phyloP scores from a whole-genome alignment of 2,113 vertebrate genomes.

The Platanista minor region DNA sequence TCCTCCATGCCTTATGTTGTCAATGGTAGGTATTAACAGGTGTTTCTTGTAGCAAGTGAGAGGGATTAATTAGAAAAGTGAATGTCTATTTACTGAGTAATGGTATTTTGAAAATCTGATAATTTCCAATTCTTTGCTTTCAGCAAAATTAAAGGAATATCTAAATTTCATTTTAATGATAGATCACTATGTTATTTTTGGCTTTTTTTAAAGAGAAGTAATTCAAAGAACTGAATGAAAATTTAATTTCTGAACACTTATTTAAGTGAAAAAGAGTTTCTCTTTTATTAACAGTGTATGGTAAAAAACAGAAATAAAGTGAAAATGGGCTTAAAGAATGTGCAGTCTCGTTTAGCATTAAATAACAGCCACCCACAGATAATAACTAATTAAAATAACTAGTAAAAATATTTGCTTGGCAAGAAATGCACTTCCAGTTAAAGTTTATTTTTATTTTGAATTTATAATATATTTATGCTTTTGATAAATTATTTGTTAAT shows the following conservation, averaged over 20 bases:
- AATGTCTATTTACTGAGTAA: background rate
- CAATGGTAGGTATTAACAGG: accelerated
- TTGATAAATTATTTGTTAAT: background rate
- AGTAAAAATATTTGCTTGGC: background rate
- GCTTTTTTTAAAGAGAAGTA: background rate
- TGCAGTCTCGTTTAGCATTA: background rate
- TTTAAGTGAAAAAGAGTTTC: background rate
- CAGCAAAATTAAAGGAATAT: background rate
- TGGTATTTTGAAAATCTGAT: background rate
- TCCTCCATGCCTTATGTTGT: no score
- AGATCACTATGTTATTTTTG: background rate
- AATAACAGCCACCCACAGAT: background rate
- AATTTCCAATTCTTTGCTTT: background rate
- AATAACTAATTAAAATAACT: background rate
- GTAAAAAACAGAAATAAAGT: background rate
- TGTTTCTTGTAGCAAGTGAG: background rate
- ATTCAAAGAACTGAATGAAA: background rate
- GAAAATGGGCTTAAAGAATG: background rate
- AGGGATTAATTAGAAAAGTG: background rate
- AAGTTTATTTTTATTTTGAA: background rate
- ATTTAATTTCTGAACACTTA: background rate
- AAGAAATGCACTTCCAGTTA: background rate
- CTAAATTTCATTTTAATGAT: background rate
- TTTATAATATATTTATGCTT: background rate
- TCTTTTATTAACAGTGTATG: background rate